Conservation (phyloP, 2,113 vertebrate species). For the Tragulus kanchil region DNA sequence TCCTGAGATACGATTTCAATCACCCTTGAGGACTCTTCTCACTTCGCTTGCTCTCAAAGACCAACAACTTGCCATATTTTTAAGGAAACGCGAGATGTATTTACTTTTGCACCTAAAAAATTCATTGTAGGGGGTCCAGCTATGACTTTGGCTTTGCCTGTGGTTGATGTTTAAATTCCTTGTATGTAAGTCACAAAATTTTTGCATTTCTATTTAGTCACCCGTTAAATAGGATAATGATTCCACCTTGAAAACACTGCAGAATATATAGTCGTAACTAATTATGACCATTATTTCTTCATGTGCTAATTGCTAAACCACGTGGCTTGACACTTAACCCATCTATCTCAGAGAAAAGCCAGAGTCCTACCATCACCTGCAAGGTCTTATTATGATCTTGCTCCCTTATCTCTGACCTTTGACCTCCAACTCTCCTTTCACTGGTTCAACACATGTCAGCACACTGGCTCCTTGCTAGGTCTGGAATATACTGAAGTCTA, state of each 20-base stretch:
- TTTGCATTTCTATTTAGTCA: constrained; percentile 47
- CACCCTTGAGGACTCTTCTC: not conserved
- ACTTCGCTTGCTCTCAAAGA: not conserved
- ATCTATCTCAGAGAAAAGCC: not conserved
- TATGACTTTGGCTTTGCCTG: not conserved
- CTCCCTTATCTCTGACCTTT: not conserved
- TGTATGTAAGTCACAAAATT: not conserved
- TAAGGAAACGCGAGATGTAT: not conserved
- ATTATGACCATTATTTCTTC: not conserved
- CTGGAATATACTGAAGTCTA: not conserved
- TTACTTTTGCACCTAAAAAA: not conserved
- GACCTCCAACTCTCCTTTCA: not conserved
- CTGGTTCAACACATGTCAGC: not conserved
- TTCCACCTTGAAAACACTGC: not conserved
- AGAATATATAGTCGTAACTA: not conserved
- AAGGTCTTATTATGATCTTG: fast-evolving
- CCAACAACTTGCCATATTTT: not conserved
- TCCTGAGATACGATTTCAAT: not conserved
- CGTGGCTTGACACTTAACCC: not conserved
- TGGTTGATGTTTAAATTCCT: constrained; percentile 29
- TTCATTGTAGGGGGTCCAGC: not conserved
- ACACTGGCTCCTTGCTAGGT: not conserved
- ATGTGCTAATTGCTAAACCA: constrained; percentile 1
- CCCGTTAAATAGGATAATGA: constrained; percentile 9
- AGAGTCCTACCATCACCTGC: fast-evolving